Evolutionary conservation across 1,140 invertebrate genomes (phyloP), one percentile per base, ranked within the genome.

Genomic region (Rhizoglyphus robini): DNA sequence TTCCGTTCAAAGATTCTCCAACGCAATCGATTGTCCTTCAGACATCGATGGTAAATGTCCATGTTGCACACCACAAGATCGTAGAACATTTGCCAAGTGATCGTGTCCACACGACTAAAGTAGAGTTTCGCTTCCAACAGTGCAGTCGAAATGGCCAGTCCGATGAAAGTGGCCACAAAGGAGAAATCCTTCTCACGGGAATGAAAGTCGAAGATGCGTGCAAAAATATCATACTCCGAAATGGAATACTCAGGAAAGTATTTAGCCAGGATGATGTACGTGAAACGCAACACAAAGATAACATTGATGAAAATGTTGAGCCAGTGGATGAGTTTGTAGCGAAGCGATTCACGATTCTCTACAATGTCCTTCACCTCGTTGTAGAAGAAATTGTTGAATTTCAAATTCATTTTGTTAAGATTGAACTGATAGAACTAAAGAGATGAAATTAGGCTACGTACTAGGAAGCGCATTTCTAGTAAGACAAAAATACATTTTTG

Each of bases 51-150:
- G 23, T 20, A 54, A 8, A 54, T 25, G 51, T 54, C 51, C 8
- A 20, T 15, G 23, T 54, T 54, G 8, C 31, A 23, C 20, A 54
- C 51, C 8, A 54, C 51, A 11, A 54, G 23, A 54, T 54, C 51
- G 20, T 54, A 54, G 51, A 54, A 54, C 51, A 54, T 54, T 54
- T 54, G 51, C 51, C 51, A 54, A 8, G 51, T 54, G 8, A 54
- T 15, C 23, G 51, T 54, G 20, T 54, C 51, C 8, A 54, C 23
- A 32, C 51, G 51, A 15, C 23, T 27, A 32, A 54, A 54, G 51
- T 54, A 54, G 8, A 54, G 20, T 32, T 54, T 54, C 51, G 31
- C 51, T 32, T 54, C 51, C 15, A 54, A 32, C 20, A 54, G 20
- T 11, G 51, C 51, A 23, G 23, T 54, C 23, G 23, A 27, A 23